Conservation (phyloP, 2,797 vertebrate species). For the Tinamus major region DNA sequence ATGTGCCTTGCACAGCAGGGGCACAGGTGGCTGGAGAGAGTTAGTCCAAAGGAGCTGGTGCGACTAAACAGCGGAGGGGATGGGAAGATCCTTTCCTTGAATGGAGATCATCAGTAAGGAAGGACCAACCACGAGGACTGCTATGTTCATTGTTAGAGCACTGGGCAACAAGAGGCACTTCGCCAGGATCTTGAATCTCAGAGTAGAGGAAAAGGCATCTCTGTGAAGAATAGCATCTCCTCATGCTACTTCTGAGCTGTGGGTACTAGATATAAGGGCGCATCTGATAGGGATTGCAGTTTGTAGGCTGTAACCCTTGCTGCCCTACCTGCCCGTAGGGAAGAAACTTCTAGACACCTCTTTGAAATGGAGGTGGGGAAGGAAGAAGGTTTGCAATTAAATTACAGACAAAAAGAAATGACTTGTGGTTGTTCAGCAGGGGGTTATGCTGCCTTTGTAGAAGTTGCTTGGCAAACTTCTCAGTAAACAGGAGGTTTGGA, state of each 20-base stretch:
- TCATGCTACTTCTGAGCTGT: not conserved
- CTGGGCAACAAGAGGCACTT: not conserved
- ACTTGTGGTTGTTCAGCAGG: not conserved
- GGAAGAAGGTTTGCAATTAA: not conserved
- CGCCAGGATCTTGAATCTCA: not conserved
- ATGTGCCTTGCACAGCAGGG: not conserved
- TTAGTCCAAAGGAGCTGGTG: not conserved
- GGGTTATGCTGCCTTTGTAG: not conserved
- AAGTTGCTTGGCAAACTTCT: not conserved
- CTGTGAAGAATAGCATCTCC: not conserved
- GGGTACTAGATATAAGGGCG: not conserved
- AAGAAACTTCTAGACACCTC: not conserved
- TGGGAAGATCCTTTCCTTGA: not conserved
- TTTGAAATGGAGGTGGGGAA: not conserved
- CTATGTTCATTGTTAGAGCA: not conserved
- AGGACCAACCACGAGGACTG: not conserved
- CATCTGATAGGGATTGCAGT: not conserved
- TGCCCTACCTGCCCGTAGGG: not conserved
- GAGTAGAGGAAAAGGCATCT: not conserved
- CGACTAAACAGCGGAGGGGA: accelerated
- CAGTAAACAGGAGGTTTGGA: not conserved
- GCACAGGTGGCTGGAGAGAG: not conserved
- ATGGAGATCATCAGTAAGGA: not conserved
- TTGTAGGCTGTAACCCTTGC: not conserved
- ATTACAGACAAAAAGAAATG: not conserved